phyloP scores from a whole-genome alignment of 2,888 invertebrate genomes.

The Oxystoma pomonae region DNA sequence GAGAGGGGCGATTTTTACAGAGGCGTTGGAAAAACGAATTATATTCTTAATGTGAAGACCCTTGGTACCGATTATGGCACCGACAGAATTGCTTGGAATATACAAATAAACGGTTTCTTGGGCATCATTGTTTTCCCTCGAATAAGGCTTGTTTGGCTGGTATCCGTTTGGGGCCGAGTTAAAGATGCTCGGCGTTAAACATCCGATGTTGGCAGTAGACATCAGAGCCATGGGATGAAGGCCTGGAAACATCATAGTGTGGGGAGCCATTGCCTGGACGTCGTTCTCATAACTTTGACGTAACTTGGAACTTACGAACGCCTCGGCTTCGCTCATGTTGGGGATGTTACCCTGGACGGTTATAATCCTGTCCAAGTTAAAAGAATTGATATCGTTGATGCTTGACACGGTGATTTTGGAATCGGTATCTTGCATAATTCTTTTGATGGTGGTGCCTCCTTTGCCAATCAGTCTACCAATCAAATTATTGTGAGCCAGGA shows the following conservation, averaged over 20 bases:
- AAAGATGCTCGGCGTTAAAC: not conserved
- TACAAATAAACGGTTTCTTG: slow-evolving; percentile 88
- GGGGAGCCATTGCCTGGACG: slow-evolving; percentile 74
- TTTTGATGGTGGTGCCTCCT: slow-evolving; percentile 92
- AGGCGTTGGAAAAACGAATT: not conserved
- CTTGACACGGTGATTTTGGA: slow-evolving; percentile 95
- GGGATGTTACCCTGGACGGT: slow-evolving; percentile 91
- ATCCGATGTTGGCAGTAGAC: slow-evolving; percentile 65
- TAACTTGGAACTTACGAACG: slow-evolving; percentile 90
- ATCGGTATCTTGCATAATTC: slow-evolving; percentile 95
- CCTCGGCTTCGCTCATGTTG: slow-evolving; percentile 84
- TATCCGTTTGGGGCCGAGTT: slow-evolving; percentile 58
- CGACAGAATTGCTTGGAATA: slow-evolving; percentile 95
- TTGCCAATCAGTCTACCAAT: slow-evolving; percentile 97
- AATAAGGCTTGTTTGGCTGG: slow-evolving; percentile 58
- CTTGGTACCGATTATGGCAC: slow-evolving; percentile 89
- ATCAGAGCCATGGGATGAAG: slow-evolving; percentile 94
- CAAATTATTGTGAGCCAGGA: slow-evolving; percentile 92
- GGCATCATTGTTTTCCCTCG: slow-evolving; percentile 57
- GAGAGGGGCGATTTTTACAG: not conserved
- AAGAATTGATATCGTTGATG: slow-evolving; percentile 89
- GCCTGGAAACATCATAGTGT: slow-evolving; percentile 91
- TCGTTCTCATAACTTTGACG: slow-evolving; percentile 94
- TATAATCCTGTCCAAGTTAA: slow-evolving; percentile 92
- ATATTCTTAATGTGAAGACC: not conserved